Evolutionary conservation across 2,888 invertebrate species (phyloP).

Genomic region (Lasioglossum vierecki): DNA sequence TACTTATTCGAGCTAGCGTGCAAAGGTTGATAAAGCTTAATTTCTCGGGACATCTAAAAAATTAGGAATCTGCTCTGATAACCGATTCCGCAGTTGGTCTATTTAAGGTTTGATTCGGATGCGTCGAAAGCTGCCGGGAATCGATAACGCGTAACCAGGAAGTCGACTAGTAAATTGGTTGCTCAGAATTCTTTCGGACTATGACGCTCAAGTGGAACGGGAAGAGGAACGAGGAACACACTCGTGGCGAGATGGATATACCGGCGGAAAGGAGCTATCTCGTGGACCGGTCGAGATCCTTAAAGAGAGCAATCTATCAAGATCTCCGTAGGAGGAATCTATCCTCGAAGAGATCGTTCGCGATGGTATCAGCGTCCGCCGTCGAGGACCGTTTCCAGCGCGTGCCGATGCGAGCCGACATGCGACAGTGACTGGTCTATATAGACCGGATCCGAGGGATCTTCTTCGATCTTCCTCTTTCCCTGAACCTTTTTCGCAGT

Average conservation of each 20-base stretch:
- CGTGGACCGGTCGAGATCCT: background rate
- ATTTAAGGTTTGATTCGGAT: slow-evolving; percentile 64
- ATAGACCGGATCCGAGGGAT: background rate
- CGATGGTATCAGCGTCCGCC: slow-evolving; percentile 38
- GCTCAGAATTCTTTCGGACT: slow-evolving; percentile 26
- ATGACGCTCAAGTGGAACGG: background rate
- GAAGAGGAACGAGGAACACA: background rate
- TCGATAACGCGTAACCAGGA: slow-evolving; percentile 66
- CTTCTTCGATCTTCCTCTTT: background rate
- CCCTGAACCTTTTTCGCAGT: background rate
- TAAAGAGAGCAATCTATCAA: slow-evolving; percentile 11
- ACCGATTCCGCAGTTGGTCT: slow-evolving; percentile 45
- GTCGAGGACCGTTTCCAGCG: slow-evolving; percentile 32
- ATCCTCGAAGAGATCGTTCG: slow-evolving; percentile 38
- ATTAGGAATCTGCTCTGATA: background rate
- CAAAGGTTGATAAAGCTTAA: too few relatives aligned
- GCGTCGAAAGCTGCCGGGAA: slow-evolving; percentile 58
- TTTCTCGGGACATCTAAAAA: background rate
- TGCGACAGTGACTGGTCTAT: slow-evolving; percentile 8
- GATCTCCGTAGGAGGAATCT: slow-evolving; percentile 20
- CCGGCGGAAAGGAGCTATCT: background rate
- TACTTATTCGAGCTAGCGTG: too few relatives aligned
- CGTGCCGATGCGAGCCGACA: slow-evolving; percentile 39
- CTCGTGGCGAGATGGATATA: background rate
- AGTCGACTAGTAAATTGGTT: slow-evolving; percentile 37